Base-by-base conservation (phyloP, 2,888 invertebrate genomes). In the Drosophila pegasa region DNA sequence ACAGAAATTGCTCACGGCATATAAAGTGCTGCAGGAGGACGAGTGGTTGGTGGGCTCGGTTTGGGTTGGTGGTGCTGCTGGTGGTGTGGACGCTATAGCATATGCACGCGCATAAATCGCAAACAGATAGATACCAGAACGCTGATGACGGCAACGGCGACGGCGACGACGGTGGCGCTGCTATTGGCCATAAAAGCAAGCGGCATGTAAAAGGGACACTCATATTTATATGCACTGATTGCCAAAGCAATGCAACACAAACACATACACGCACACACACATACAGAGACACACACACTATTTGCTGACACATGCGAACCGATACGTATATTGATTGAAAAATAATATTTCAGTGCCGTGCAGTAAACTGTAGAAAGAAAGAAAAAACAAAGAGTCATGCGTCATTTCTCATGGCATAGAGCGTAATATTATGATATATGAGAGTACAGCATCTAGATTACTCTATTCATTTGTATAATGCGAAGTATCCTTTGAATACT, bases 191-290 rank as follows among this genome's bases (percentile, higher is more conserved):
- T 81, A 86, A 87, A 79, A 89, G 75, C 80, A 82, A 76, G 75
- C 73, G 68, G 65, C 85, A 87, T 82, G 80, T 80, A 87, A 84
- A 87, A 89, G 84, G 87, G 75, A 89, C 85, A 87, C 72, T 80
- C 81, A 71, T 81, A 87, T 88, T 88, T 83, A 73, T 87, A 89
- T 88, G 87, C 88, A 87, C 88, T 89, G 88, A 88, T 88, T 89
- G 88, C 80, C 77, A 86, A 83, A 82, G 82, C 78, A 80, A 56
- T 81, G 86, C 87, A 79, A 70, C 55, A 73, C 78, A 78, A 71
- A 75, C 67, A 73, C 77, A 40, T 27, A 50, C 48, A 55, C 37
- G 40, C 41, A 25, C 38, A 25, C 33, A 50, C 33, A 12, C 52
- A 27, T 41, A 59, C 31, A 16, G 45, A 40, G 48, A 20, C 6